Percentiles rank a stretch among this genome's conserved stretches.
These are phyloP conservation scores for Margarornis squamiger DNA, from an alignment of 2,797 vertebrate species.

Conservation along the genomic window DNA sequence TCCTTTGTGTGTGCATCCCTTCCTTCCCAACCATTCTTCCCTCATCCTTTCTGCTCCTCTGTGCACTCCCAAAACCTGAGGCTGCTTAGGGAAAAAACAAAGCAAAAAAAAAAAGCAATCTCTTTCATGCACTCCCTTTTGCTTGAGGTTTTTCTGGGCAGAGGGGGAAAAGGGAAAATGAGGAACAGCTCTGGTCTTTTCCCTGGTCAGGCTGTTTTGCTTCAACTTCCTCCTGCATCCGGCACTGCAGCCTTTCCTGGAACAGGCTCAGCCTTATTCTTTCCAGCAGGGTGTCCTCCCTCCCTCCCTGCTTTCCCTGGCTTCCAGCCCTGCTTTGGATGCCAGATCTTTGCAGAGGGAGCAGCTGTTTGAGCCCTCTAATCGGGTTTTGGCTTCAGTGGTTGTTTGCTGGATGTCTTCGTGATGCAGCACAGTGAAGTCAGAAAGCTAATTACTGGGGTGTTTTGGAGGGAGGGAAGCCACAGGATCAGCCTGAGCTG, in stretches of 20 bases:
- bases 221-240: background rate
- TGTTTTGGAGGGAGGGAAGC: background rate
- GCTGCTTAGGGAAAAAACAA: background rate
- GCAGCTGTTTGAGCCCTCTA: conserved; percentile 39
- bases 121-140: background rate
- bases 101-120: accelerated
- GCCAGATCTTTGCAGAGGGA: conserved; percentile 47
- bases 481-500: background rate
- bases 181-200: background rate
- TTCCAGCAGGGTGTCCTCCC: conserved; percentile 11
- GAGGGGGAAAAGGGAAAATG: background rate
- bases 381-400: background rate
- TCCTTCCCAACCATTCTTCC: background rate
- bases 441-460: background rate
- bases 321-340: background rate
- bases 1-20: accelerated
- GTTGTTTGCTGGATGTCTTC: background rate
- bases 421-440: accelerated
- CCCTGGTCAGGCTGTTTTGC: background rate
- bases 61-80: background rate
- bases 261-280: background rate
- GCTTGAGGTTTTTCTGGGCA: background rate
- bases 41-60: background rate
- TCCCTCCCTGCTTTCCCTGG: conserved; percentile 24
- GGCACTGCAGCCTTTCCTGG: background rate